Evolutionary conservation across 2,888 invertebrate genomes (phyloP), one percentile per base, ranked within the genome.

Genomic region (Campoplex nolae): DNA sequence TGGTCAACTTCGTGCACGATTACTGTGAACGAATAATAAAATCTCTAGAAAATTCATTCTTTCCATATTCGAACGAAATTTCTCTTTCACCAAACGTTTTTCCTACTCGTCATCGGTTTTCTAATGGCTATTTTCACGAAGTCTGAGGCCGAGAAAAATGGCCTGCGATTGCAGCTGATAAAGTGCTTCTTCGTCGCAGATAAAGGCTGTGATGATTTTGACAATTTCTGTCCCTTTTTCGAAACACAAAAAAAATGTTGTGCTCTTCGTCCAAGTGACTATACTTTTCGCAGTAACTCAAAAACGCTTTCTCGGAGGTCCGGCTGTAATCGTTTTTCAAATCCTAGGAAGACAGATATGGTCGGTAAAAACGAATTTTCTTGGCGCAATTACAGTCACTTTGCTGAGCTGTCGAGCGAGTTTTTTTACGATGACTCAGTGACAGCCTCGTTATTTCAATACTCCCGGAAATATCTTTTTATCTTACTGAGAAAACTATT

Each of bases 381-480:
- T 48, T 35, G 42, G 65, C 54, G 73, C 23, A 81, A 73, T 73
- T 73, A 71, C 18, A 18, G 58, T 70, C 32, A 42, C 70, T 79
- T 35, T 70, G 32, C 45, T 73, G 62, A 62, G 80, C 23, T 58
- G 70, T 65, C 73, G 45, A 28, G n/a, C 35, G 51, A 68, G 74
- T 79, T 79, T 79, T 75, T 62, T 62, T 54, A 68, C 79, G 51
- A 84, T 84, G 84, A 84, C 74, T 84, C 84, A 84, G 68, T 62
- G 65, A 8, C 58, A 48, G 73, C 48, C n/a, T 42, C 71, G 77
- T 71, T 73, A 45, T 79, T 67, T 70, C 71, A 65, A 68, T 54
- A 79, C 79, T 79, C 79, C 74, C 75, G 56, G 74, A 45, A 78
- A 79, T 79, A 62, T 68, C 56, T 62, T 75, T 79, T 78, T 68